Evolutionary conservation across 2,888 invertebrate species (phyloP).

Genomic region (Spodoptera exigua): DNA sequence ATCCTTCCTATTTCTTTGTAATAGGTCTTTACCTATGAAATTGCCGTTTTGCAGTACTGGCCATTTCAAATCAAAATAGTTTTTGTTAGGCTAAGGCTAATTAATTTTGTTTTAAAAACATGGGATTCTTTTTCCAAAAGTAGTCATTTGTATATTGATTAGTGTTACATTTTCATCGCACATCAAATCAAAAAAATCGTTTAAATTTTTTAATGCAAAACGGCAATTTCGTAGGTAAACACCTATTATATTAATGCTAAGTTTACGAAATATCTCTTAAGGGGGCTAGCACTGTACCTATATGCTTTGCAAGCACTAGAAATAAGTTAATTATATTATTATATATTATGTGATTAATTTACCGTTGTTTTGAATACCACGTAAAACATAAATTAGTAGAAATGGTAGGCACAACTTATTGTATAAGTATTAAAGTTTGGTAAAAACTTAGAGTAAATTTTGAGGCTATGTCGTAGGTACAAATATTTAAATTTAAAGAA

Average conservation of each 20-base stretch:
- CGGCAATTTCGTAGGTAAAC: no score
- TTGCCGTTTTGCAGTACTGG: no score
- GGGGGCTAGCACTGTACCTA: slow-evolving; percentile 64
- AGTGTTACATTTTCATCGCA: no score
- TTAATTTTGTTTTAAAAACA: no score
- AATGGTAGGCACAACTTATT: no score
- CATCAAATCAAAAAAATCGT: no score
- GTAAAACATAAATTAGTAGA: slow-evolving; percentile 44
- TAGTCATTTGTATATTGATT: no score
- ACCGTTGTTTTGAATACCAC: slow-evolving; percentile 59
- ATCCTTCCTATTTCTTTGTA: slow-evolving; percentile 22
- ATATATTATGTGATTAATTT: slow-evolving; percentile 55
- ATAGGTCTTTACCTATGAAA: no score
- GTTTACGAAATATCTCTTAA: slow-evolving; percentile 28
- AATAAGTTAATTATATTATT: slow-evolving; percentile 41
- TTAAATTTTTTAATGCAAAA: no score
- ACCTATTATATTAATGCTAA: slow-evolving; percentile 50
- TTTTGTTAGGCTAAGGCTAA: no score
- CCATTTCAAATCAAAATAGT: no score
- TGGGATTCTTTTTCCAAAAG: no score
- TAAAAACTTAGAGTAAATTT: slow-evolving; percentile 3
- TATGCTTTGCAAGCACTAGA: slow-evolving; percentile 66
- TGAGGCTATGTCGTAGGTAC: slow-evolving; percentile 7
- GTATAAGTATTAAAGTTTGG: background rate
- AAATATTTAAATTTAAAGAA: slow-evolving; percentile 1